Base-by-base conservation (phyloP, 53 echinoderm and acorn worm species). In the Patiria pectinifera region DNA sequence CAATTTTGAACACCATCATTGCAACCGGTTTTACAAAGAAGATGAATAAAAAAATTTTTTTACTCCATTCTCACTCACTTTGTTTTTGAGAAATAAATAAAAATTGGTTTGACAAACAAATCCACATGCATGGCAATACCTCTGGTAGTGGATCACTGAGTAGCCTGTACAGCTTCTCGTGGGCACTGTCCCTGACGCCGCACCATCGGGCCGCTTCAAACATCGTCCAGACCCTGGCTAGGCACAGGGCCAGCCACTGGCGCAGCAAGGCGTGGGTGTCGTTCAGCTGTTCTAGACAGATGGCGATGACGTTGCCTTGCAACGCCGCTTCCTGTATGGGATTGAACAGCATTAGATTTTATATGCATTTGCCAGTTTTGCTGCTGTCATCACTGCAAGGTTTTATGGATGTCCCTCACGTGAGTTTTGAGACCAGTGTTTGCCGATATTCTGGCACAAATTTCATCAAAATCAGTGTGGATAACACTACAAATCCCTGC, bases 161-260 rank as follows among this genome's bases (percentile, higher is more conserved):
- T 61, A 98, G 93, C 75, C 83, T 92, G 82, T 98, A 98, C 7
- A 98, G 94, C 82, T 96, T 98, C 82, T 98, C 98, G 91, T 98
- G 98, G 11, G 98, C 98, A 60, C 95, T 95, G 84, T 96, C 95
- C 16, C 98, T 85, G 15, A 98, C 98, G 6, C 98, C 98, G 82
- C 96, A 98, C 98, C 98, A 98, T 59, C 98, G 89, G 0, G 98
- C 98, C 3, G 96, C 96, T 78, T 98, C 96, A 91, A 95, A 98
- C 61, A 91, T 93, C 69, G 98, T 98, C 98, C 98, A 98, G 14
- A 98, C 94, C 85, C 96, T 94, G 45, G 96, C 98, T 1, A 98
- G 95, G 81, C 98, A 98, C 19, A 98, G 62, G 3, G 98, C 95
- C 15, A 95, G 83, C 96, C 95, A 96, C 69, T 96, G 95, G 15